A percentile compares a stretch with the other conserved stretches of the same genome.
Conservation (phyloP, 2,888 invertebrate genomes). For the Luperina testacea region DNA sequence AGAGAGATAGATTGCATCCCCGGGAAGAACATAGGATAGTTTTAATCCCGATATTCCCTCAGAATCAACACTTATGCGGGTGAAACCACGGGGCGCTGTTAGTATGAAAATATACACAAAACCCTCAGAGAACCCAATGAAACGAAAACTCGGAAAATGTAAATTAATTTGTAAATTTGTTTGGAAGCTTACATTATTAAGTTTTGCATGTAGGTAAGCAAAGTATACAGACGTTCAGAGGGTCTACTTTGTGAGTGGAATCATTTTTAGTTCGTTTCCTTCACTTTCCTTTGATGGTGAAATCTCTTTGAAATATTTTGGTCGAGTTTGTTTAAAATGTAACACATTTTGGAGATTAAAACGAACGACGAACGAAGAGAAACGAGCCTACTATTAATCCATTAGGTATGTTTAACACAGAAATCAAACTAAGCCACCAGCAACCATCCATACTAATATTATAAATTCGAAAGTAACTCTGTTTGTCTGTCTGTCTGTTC, state of each 20-base stretch:
- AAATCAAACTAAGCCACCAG: not conserved
- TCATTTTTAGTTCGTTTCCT: conserved; percentile 37
- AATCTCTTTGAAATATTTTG: conserved; percentile 42
- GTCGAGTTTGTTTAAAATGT: conserved; percentile 1
- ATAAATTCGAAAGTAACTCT: not conserved
- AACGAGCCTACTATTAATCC: not conserved
- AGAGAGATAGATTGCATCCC: no score
- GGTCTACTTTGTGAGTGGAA: conserved; percentile 20
- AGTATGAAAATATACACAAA: conserved; percentile 9
- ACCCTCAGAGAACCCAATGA: conserved; percentile 30
- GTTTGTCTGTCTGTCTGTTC: not conserved
- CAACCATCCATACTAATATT: not conserved
- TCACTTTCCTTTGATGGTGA: conserved; percentile 23
- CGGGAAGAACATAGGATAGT: no score
- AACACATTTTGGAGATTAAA: not conserved
- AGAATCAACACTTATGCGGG: no score
- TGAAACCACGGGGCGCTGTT: no score
- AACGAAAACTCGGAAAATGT: conserved; percentile 27
- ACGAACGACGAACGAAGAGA: no score
- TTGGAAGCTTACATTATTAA: conserved; percentile 29
- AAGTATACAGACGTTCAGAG: not conserved
- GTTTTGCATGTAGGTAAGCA: not conserved
- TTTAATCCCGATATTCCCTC: no score
- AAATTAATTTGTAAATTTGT: conserved; percentile 30
- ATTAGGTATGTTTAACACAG: not conserved